Conservation (phyloP, 1,140 invertebrate genomes). For the Drosophila pruinosa region DNA sequence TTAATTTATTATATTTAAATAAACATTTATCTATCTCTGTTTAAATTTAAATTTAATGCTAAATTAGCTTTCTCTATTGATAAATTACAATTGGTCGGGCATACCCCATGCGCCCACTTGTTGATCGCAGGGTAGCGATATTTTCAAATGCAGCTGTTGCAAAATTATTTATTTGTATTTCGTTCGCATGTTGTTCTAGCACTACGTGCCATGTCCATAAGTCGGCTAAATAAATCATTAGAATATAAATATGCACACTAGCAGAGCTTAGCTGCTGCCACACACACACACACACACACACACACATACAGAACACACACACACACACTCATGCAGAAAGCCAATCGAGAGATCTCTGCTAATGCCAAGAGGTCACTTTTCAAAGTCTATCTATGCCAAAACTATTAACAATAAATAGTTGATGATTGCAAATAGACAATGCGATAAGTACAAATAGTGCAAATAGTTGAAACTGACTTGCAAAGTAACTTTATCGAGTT, state of each 20-base stretch:
- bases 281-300: neutral
- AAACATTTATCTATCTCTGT: too few species aligned
- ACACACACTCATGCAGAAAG: neutral
- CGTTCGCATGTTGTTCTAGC: conserved; percentile 51
- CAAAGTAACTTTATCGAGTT: too few species aligned
- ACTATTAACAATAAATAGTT: neutral
- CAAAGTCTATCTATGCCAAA: neutral
- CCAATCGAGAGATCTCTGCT: conserved; percentile 3
- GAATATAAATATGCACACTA: conserved; percentile 13
- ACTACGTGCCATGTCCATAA: conserved; percentile 70
- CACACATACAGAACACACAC: neutral
- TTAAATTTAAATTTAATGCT: too few species aligned
- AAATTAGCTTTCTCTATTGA: too few species aligned
- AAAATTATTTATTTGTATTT: conserved; percentile 76
- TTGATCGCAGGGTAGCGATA: conserved; percentile 21
- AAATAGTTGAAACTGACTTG: neutral
- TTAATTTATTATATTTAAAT: too few species aligned
- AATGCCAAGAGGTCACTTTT: neutral
- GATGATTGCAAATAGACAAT: neutral
- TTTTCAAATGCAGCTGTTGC: conserved; percentile 79
- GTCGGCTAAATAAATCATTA: conserved; percentile 50
- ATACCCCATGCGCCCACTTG: neutral
- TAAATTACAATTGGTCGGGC: neutral
- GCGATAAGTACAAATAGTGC: neutral
- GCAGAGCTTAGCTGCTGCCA: neutral